Evolutionary conservation across 2,113 vertebrate genomes (phyloP), one percentile per base, ranked within the genome.

Genomic region (Tragelaphus strepsiceros): DNA sequence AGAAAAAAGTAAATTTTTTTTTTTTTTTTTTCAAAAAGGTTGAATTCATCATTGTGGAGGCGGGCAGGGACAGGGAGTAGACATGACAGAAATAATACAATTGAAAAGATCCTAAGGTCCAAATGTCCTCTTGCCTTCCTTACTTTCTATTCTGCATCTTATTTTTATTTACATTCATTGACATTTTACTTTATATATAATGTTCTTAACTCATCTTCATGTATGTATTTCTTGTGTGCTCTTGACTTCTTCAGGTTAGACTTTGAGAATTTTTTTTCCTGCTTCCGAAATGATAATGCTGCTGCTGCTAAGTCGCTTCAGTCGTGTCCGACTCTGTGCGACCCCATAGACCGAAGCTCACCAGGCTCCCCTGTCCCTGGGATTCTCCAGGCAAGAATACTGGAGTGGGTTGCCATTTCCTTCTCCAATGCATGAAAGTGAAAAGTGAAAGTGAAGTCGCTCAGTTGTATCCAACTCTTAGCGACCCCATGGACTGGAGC

Each of bases 151-250:
- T 77, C 35, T 71, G 58, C 56, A 9, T 39, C 59, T 89, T 67
- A 46, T 86, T 88, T 94, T 88, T 59, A 71, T 83, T 92, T 77
- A 64, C 0, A 92, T 54, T 90, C 21, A 83, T 51, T 84, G 46
- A 80, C 77, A 89, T 92, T 93, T 96, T 54, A 67, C n/a, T 83
- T 86, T 30, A 67, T 58, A 61, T 90, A 46, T 81, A 84, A 77
- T 56, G 10, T 62, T 81, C 30, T 97, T 82, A 83, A 94, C 5
- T 88, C 39, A 59, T 78, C 78, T 91, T 92, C 21, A 71, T 51
- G 54, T 82, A 92, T 61, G 8, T 77, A 96, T 74, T 90, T 97
- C 19, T 94, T 53, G 13, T 10, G 30, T 94, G n/a, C 19, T 46
- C 58, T 95, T 90, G n/a, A 35, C 43, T 62, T 95, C 53, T 90